Conservation (phyloP, 2,797 vertebrate species). For the Catharus ustulatus region DNA sequence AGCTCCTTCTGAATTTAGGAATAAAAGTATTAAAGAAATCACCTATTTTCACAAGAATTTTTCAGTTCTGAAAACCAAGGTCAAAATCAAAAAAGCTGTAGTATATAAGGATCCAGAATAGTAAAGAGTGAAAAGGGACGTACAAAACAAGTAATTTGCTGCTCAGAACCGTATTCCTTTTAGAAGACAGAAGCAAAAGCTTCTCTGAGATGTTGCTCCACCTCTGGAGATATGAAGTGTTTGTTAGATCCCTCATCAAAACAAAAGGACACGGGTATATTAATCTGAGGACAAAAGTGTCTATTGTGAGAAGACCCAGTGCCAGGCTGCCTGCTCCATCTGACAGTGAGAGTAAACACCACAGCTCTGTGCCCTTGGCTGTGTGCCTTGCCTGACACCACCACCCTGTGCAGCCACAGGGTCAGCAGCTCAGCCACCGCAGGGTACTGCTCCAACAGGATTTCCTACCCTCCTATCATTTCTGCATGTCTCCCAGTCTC, state of each 20-base stretch:
- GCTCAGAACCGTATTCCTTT: not conserved
- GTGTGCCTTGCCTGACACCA: conserved; percentile 39
- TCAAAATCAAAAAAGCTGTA: not conserved
- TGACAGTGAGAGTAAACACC: conserved; percentile 55
- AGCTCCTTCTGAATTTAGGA: not conserved
- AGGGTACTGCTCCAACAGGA: not conserved
- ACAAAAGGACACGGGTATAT: conserved; percentile 60
- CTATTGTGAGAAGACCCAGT: conserved; percentile 55
- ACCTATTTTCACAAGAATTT: not conserved
- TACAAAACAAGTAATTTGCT: not conserved
- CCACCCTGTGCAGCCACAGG: not conserved
- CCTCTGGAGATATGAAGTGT: conserved; percentile 40
- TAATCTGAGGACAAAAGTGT: conserved; percentile 56
- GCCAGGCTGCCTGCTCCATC: conserved; percentile 60
- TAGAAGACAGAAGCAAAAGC: not conserved
- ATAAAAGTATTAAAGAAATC: not conserved
- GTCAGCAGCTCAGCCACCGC: not conserved
- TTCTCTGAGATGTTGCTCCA: conserved; percentile 5
- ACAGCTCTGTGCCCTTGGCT: not conserved
- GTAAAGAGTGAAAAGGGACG: not conserved
- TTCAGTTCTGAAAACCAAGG: not conserved
- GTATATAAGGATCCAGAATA: not conserved
- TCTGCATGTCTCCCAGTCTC: not conserved
- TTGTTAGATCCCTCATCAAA: conserved; percentile 58
- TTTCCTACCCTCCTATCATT: not conserved